phyloP scores from a whole-genome alignment of 1,140 invertebrate species.

The Atta colombica region DNA sequence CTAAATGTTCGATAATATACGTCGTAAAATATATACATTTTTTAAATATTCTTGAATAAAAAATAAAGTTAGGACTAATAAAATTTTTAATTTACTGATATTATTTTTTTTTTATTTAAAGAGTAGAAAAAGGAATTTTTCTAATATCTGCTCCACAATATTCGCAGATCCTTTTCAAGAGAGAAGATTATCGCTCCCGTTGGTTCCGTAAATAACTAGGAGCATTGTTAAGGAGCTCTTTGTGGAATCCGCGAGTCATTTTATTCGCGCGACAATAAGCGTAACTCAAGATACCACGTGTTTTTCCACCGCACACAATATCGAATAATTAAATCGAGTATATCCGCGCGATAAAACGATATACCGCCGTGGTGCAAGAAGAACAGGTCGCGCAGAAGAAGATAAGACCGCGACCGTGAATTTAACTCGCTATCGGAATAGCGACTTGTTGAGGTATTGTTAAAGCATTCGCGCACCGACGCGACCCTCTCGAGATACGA shows the following conservation, averaged over 20 bases:
- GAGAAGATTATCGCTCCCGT: background rate
- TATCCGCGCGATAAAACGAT: conserved; percentile 56
- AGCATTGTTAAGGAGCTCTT: conserved; percentile 48
- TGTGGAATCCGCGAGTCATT: conserved; percentile 38
- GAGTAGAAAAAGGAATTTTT: background rate
- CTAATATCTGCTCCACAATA: background rate
- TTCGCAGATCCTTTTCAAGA: background rate
- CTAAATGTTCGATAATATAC: background rate
- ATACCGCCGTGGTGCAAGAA: conserved; percentile 2
- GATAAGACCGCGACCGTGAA: conserved; percentile 55
- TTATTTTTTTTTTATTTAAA: too few species aligned
- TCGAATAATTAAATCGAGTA: conserved; percentile 63
- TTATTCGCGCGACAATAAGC: conserved; percentile 48
- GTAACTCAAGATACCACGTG: conserved; percentile 57
- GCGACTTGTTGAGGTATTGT: conserved; percentile 47
- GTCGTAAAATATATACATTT: too few species aligned
- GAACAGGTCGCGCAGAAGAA: conserved; percentile 35
- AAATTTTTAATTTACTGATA: background rate
- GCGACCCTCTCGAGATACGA: conserved; percentile 1
- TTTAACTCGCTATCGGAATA: conserved; percentile 52
- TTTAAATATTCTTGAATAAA: background rate
- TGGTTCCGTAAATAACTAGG: conserved; percentile 31
- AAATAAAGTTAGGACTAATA: background rate
- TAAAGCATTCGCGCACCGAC: conserved; percentile 24
- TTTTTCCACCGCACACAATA: conserved; percentile 49